phyloP scores from a whole-genome alignment of 1,140 invertebrate genomes.

The Hypsibius dujardini region DNA sequence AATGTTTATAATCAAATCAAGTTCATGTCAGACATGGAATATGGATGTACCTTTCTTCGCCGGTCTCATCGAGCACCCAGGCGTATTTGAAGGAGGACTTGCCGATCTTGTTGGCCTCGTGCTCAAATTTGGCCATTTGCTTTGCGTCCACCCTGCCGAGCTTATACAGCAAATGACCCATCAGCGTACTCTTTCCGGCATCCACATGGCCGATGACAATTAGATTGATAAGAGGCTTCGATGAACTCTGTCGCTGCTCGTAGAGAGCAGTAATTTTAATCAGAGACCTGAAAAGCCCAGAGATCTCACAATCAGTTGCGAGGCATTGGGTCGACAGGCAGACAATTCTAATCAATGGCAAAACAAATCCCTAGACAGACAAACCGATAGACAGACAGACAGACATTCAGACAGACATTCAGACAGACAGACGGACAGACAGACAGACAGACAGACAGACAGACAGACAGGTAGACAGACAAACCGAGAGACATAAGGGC shows the following conservation, averaged over 20 bases:
- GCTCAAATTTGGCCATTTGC: slow-evolving; percentile 89
- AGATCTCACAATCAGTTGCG: background rate
- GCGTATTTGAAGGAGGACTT: slow-evolving; percentile 97
- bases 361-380: too few species aligned
- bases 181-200: slow-evolving; percentile 92
- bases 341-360: too few species aligned
- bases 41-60: slow-evolving; percentile 62
- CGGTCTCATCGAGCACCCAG: slow-evolving; percentile 97
- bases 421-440: too few species aligned
- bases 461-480: too few species aligned
- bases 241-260: slow-evolving; percentile 48
- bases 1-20: slow-evolving; percentile 9
- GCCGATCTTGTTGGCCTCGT: slow-evolving; percentile 88
- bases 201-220: slow-evolving; percentile 97
- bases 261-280: slow-evolving; percentile 41
- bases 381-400: too few species aligned
- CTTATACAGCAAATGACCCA: slow-evolving; percentile 79
- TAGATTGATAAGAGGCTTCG: slow-evolving; percentile 73
- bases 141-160: slow-evolving; percentile 74
- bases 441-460: too few species aligned
- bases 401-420: too few species aligned
- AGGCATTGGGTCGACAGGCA: too few species aligned
- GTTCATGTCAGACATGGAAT: background rate
- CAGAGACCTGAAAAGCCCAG: slow-evolving; percentile 30
- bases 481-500: too few species aligned